Percentiles rank a stretch among this genome's conserved stretches.
Conservation (phyloP, 2,797 vertebrate species). For the Cryptoblepharus egeriae region DNA sequence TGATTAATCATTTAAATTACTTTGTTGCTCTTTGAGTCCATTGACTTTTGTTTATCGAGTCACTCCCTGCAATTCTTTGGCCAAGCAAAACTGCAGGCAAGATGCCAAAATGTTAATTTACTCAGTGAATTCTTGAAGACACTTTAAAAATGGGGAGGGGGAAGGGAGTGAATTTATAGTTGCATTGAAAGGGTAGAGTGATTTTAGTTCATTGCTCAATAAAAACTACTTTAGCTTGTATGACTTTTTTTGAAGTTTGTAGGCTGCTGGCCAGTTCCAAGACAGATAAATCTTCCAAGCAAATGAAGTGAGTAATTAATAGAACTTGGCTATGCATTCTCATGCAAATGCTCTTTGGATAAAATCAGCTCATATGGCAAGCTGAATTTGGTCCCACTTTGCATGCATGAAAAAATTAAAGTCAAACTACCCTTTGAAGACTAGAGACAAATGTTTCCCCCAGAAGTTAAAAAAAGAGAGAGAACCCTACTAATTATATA, state of each 20-base stretch:
- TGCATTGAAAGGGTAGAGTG: constrained; percentile 69
- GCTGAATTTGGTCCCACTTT: constrained; percentile 58
- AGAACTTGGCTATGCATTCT: constrained; percentile 46
- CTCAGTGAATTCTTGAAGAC: constrained; percentile 79
- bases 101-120: constrained; percentile 80
- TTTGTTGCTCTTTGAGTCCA: constrained; percentile 78
- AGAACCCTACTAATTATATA: not conserved
- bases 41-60: constrained; percentile 82
- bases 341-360: constrained; percentile 55
- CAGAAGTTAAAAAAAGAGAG: not conserved
- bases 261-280: constrained; percentile 56
- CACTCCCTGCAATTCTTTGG: constrained; percentile 77
- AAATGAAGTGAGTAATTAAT: constrained; percentile 64
- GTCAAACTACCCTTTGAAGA: not conserved
- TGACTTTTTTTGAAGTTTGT: constrained; percentile 40
- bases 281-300: constrained; percentile 62
- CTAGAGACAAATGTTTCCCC: not conserved
- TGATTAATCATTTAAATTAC: constrained; percentile 84
- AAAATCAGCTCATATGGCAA: constrained; percentile 61
- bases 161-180: constrained; percentile 72
- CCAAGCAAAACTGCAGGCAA: constrained; percentile 77
- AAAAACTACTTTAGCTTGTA: constrained; percentile 65
- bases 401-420: not conserved
- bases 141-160: constrained; percentile 59
- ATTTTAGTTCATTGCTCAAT: constrained; percentile 64